Evolutionary conservation across 2,888 invertebrate species (phyloP).

Genomic region (Metellina segmentata): DNA sequence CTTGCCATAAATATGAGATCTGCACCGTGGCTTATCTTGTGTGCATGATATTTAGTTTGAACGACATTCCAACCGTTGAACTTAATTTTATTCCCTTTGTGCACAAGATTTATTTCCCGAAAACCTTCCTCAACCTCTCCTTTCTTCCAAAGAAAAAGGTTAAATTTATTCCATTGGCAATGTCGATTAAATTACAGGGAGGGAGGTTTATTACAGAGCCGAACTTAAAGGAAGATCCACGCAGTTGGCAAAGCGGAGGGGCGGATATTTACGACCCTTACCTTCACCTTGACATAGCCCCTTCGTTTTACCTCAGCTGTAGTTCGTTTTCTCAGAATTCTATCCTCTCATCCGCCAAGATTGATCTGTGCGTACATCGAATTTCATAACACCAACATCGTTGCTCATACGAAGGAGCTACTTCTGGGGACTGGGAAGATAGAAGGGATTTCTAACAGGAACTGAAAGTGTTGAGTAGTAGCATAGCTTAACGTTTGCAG

Average conservation of each 20-base stretch:
- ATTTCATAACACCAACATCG: slow-evolving; percentile 16
- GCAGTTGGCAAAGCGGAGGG: not conserved
- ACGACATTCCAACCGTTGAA: no score
- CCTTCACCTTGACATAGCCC: slow-evolving; percentile 38
- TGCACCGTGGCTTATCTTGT: no score
- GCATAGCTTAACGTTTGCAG: no score
- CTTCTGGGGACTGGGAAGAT: not conserved
- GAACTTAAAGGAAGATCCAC: not conserved
- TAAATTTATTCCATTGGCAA: slow-evolving; percentile 13
- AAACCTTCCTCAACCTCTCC: not conserved
- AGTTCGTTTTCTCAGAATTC: slow-evolving; percentile 29
- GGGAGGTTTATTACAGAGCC: not conserved
- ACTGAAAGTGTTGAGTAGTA: not conserved
- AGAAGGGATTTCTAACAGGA: not conserved
- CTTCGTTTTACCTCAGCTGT: not conserved
- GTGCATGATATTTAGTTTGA: no score
- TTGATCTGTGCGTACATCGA: slow-evolving; percentile 32
- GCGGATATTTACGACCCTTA: slow-evolving; percentile 5
- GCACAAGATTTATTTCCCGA: not conserved
- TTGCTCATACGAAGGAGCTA: not conserved
- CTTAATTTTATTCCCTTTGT: no score
- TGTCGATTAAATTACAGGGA: slow-evolving; percentile 22
- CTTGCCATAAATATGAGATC: no score
- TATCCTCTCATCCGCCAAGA: slow-evolving; percentile 49
- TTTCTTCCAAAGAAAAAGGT: not conserved